Evolutionary conservation across 2,888 invertebrate species (phyloP).

Genomic region (Heliconius erato): DNA sequence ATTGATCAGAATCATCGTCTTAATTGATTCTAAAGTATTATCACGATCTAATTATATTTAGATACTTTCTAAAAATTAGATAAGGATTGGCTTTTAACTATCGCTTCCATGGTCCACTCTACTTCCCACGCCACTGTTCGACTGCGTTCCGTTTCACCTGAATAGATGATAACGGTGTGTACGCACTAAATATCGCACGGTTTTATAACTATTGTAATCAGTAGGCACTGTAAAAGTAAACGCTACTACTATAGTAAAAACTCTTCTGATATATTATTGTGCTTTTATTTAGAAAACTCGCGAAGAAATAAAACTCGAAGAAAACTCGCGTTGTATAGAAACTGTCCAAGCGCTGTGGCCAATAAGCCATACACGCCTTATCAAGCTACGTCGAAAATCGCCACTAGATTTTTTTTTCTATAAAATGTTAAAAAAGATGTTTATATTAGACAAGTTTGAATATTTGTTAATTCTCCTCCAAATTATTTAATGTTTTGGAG

Average conservation of each 20-base stretch:
- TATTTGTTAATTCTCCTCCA: no score
- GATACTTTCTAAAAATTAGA: constrained; percentile 26
- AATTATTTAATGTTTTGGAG: no score
- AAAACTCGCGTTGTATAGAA: background rate
- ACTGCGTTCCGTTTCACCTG: constrained; percentile 59
- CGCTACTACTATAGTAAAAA: constrained; percentile 1
- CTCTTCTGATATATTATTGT: background rate
- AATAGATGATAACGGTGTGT: constrained; percentile 50
- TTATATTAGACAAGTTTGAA: no score
- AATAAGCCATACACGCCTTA: no score
- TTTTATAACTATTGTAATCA: background rate
- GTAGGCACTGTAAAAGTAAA: background rate
- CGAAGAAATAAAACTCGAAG: no score
- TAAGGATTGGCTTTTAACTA: background rate
- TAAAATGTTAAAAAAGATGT: no score
- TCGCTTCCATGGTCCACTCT: constrained; percentile 40
- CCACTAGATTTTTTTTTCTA: no score
- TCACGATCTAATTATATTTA: background rate
- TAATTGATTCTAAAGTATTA: background rate
- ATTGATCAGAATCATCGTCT: background rate
- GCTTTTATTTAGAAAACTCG: no score
- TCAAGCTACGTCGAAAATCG: no score
- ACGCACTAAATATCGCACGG: constrained; percentile 35
- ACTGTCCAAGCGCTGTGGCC: background rate
- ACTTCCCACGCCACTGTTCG: constrained; percentile 70